Base-by-base conservation (phyloP, 1,140 invertebrate genomes). In the Drosophila nebulosa region DNA sequence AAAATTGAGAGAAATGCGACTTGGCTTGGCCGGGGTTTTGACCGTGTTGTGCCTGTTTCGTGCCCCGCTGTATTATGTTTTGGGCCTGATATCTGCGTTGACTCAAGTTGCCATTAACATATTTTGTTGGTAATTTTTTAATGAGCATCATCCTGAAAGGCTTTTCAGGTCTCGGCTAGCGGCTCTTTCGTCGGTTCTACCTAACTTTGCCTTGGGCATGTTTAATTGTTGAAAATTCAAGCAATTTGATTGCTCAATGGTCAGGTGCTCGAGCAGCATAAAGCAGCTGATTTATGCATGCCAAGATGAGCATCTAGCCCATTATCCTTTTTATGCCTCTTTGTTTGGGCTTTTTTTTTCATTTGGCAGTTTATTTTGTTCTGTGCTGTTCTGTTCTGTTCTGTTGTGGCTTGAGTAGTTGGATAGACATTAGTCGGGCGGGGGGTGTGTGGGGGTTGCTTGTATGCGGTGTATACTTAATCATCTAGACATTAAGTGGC, bases 401-500 rank as follows among this genome's bases (percentile, higher is more conserved):
- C n/a, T n/a, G n/a, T n/a, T n/a, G n/a, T n/a, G n/a, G n/a, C n/a
- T n/a, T n/a, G n/a, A n/a, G n/a, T n/a, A n/a, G n/a, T n/a, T n/a
- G n/a, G n/a, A n/a, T n/a, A n/a, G n/a, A n/a, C n/a, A n/a, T n/a
- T n/a, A n/a, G n/a, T n/a, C n/a, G n/a, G n/a, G n/a, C n/a, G n/a
- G n/a, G n/a, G n/a, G n/a, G n/a, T n/a, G n/a, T n/a, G n/a, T n/a
- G n/a, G n/a, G n/a, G 10, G 30, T n/a, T 10, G 1, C 30, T 32
- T 32, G 64, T 60, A 77, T 67, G 67, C 78, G 53, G 55, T 64
- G 74, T 81, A 66, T 88, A 81, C 78, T 86, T 88, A 86, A 86
- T 86, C 83, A 78, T 78, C 66, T 60, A 59, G 64, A 86, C 83
- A 78, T 78, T 86, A 88, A 81, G 74, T 78, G 58, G 66, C 81